These are phyloP conservation scores for Epistrophe eligans DNA, from an alignment of 2,888 invertebrate genomes.

Conservation along the genomic window DNA sequence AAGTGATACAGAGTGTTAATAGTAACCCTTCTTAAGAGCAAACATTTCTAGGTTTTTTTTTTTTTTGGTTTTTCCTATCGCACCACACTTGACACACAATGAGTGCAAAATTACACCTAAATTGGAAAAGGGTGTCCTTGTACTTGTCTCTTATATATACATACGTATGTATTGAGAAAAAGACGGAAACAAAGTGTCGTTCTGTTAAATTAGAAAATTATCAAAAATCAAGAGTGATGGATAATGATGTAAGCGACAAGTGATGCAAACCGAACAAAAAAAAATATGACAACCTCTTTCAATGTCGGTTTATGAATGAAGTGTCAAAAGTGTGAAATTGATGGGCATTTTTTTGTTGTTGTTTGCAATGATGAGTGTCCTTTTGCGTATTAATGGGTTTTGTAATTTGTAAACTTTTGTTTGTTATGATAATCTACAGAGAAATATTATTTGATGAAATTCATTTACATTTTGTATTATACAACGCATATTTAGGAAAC, in stretches of 20 bases:
- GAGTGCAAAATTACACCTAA: conserved; percentile 42
- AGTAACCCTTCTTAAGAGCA: conserved; percentile 64
- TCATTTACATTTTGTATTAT: neutral
- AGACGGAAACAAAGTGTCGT: conserved; percentile 51
- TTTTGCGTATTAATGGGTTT: conserved; percentile 38
- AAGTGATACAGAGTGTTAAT: neutral
- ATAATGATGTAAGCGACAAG: conserved; percentile 62
- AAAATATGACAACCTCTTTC: conserved; percentile 30
- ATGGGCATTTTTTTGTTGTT: conserved; percentile 46
- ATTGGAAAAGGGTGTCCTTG: conserved; percentile 57
- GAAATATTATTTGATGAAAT: neutral
- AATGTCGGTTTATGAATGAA: conserved; percentile 26
- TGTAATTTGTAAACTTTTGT: conserved; percentile 21
- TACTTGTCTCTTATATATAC: no score
- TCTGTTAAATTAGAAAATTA: conserved; percentile 72
- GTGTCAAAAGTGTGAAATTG: conserved; percentile 62
- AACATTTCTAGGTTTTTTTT: conserved; percentile 5
- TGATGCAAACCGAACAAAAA: conserved; percentile 54
- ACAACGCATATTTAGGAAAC: neutral
- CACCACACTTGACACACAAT: conserved; percentile 53
- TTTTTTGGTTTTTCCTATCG: conserved; percentile 31
- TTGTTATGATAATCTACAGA: neutral
- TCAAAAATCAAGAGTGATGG: conserved; percentile 70
- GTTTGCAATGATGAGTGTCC: conserved; percentile 26
- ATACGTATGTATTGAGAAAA: conserved; percentile 4